Percentiles rank a stretch among this genome's conserved stretches.
Conservation (phyloP, 2,113 vertebrate genomes). For the Alligator mississippiensis region DNA sequence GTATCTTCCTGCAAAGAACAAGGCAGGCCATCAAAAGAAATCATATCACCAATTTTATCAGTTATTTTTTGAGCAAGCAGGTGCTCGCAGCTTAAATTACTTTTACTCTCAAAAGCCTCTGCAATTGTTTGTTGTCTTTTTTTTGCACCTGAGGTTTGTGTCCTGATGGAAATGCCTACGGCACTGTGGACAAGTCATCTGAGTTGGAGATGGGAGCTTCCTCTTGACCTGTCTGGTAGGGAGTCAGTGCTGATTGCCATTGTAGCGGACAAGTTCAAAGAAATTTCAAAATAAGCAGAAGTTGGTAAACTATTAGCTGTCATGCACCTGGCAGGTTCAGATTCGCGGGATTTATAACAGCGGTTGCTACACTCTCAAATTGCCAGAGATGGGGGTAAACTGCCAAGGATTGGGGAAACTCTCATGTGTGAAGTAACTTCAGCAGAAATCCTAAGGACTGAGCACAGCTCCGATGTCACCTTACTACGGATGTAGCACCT, state of each 20-base stretch:
- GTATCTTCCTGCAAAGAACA: slow-evolving; percentile 7
- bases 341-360: slow-evolving; percentile 27
- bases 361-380: not conserved
- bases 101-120: not conserved
- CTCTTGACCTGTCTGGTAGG: slow-evolving; percentile 49
- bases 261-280: slow-evolving; percentile 49
- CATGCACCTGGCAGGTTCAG: slow-evolving; percentile 7
- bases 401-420: not conserved
- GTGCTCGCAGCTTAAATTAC: slow-evolving; percentile 23
- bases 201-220: slow-evolving; percentile 16
- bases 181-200: not conserved
- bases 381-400: slow-evolving; percentile 30
- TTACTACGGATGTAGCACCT: not conserved
- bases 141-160: not conserved
- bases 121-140: slow-evolving; percentile 28
- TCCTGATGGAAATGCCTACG: slow-evolving; percentile 30
- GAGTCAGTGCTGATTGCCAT: slow-evolving; percentile 37
- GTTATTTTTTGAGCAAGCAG: slow-evolving; percentile 28
- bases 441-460: not conserved
- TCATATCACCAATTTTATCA: not conserved
- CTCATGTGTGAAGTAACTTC: not conserved
- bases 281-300: slow-evolving; percentile 23
- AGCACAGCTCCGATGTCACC: not conserved
- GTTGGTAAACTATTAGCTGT: slow-evolving; percentile 29
- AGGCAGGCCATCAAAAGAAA: slow-evolving; percentile 40